Conservation (phyloP, 2,113 vertebrate genomes). For the Dasyornis broadbenti region DNA sequence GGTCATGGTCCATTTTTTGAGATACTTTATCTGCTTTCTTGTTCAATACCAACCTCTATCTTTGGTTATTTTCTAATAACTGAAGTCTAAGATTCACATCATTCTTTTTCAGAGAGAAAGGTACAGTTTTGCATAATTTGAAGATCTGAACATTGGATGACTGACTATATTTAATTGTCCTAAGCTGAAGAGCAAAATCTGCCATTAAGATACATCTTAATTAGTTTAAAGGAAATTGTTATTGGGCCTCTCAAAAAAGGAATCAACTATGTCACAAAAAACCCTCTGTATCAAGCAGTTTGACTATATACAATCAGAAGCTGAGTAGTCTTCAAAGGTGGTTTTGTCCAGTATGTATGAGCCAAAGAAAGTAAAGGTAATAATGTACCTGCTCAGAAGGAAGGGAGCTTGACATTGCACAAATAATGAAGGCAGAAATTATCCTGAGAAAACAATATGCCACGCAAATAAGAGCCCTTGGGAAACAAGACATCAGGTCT, state of each 20-base stretch:
- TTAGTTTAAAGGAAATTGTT: background rate
- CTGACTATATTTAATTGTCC: background rate
- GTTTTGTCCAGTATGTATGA: background rate
- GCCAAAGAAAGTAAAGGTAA: background rate
- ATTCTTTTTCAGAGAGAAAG: background rate
- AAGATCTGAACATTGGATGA: background rate
- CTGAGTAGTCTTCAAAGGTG: background rate
- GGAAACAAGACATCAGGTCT: background rate
- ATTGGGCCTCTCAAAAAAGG: background rate
- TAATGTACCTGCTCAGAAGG: background rate
- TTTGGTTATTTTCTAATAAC: background rate
- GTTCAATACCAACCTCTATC: background rate
- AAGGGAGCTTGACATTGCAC: background rate
- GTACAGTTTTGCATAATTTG: background rate
- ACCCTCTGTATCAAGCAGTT: background rate
- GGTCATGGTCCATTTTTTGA: background rate
- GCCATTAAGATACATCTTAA: background rate
- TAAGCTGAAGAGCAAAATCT: background rate
- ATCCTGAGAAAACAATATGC: background rate
- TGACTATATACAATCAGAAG: background rate
- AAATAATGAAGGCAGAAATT: constrained; percentile 1
- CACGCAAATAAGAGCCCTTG: background rate
- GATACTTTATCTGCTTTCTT: background rate
- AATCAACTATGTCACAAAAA: background rate
- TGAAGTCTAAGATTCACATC: background rate